phyloP scores from a whole-genome alignment of 2,113 vertebrate species.

The Anser cygnoides region DNA sequence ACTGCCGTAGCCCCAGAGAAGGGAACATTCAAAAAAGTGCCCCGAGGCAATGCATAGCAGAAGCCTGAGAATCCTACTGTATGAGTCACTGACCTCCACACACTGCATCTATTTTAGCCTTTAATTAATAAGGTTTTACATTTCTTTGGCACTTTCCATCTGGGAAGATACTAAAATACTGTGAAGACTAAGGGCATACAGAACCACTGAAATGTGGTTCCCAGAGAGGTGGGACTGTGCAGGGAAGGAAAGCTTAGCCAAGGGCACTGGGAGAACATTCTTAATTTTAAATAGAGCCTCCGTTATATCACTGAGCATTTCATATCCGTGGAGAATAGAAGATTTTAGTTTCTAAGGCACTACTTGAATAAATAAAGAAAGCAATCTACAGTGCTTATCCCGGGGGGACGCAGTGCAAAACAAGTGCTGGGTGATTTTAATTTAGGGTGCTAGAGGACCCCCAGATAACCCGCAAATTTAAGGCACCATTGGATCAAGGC shows the following conservation, averaged over 20 bases:
- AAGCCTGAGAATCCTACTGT: constrained; percentile 46
- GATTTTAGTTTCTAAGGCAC: constrained; percentile 14
- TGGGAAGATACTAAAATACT: constrained; percentile 23
- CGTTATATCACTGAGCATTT: constrained; percentile 5
- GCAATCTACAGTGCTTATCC: not conserved
- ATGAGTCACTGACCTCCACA: constrained; percentile 67
- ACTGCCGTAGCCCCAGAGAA: constrained; percentile 53
- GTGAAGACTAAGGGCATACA: not conserved
- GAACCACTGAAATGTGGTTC: not conserved
- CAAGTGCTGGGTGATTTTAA: not conserved
- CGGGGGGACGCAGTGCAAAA: not conserved
- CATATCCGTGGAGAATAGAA: not conserved
- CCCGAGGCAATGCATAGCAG: constrained; percentile 46
- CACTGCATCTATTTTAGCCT: constrained; percentile 35
- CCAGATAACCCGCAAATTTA: not conserved
- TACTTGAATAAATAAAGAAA: not conserved
- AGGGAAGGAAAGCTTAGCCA: not conserved
- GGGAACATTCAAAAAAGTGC: constrained; percentile 11
- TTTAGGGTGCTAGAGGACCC: not conserved
- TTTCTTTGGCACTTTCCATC: constrained; percentile 49
- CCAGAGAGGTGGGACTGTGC: not conserved
- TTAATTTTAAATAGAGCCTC: not conserved
- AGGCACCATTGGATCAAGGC: not conserved
- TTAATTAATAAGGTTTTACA: constrained; percentile 60
- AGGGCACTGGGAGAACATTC: not conserved